These are phyloP conservation scores for Gymnoscopelus microlampas DNA, from an alignment of 2,797 vertebrate species.

Conservation along the genomic window DNA sequence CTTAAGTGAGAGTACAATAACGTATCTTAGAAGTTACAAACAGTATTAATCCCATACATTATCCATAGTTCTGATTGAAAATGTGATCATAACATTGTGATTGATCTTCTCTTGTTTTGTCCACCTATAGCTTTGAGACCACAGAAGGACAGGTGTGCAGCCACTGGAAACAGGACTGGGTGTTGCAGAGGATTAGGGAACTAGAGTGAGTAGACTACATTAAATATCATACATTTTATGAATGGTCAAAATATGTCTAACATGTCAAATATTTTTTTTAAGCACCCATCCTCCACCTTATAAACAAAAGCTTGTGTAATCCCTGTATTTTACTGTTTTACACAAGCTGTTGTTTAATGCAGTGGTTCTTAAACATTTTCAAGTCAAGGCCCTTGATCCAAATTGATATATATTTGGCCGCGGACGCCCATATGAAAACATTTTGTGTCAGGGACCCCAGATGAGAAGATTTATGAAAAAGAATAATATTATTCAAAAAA, in stretches of 20 bases:
- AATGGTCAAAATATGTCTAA: not conserved
- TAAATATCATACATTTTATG: not conserved
- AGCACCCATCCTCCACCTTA: too few relatives aligned
- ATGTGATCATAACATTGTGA: not conserved
- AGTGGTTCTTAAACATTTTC: not conserved
- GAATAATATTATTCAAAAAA: too few relatives aligned
- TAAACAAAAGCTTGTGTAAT: too few relatives aligned
- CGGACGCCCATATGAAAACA: not conserved
- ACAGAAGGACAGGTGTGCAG: conserved; percentile 68
- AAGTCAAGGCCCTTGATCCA: too few relatives aligned
- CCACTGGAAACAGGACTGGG: conserved; percentile 74
- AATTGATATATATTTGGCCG: too few relatives aligned
- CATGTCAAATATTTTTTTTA: not conserved
- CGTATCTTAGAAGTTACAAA: too few relatives aligned
- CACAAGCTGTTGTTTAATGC: not conserved
- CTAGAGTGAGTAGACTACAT: conserved; percentile 61
- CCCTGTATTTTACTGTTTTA: not conserved
- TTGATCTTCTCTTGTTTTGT: not conserved
- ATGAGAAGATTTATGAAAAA: too few relatives aligned
- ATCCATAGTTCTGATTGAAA: too few relatives aligned
- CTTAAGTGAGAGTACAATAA: too few relatives aligned
- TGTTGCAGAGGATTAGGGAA: conserved; percentile 64
- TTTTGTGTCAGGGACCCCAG: too few relatives aligned
- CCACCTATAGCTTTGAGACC: conserved; percentile 67
- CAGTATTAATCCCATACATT: too few relatives aligned